Conservation (phyloP, 1,140 invertebrate genomes). For the Drosophila orena region DNA sequence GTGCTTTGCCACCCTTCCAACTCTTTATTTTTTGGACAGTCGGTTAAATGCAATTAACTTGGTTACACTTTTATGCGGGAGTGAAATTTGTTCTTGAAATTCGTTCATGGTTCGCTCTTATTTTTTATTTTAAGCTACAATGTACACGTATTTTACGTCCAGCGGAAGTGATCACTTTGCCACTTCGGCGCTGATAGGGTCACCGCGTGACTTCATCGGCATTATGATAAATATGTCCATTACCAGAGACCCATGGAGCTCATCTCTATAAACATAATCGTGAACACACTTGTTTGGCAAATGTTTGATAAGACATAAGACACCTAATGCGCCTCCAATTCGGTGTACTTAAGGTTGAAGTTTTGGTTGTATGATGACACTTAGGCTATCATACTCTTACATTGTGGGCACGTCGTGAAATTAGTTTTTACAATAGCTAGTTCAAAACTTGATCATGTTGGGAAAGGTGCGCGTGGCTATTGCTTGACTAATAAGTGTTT, state of each 20-base stretch:
- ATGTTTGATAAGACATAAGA: constrained; percentile 35
- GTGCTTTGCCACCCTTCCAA: not conserved
- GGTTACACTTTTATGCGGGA: constrained; percentile 39
- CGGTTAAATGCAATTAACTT: constrained; percentile 49
- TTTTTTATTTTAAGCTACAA: constrained; percentile 4
- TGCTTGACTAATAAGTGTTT: no score
- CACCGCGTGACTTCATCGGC: constrained; percentile 7
- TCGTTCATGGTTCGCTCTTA: constrained; percentile 11
- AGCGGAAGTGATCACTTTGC: constrained; percentile 35
- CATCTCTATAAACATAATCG: constrained; percentile 8
- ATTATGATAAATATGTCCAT: constrained; percentile 7
- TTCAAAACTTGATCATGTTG: no score
- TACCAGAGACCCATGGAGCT: not conserved
- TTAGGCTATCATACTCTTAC: no score
- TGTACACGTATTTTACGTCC: not conserved
- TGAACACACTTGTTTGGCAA: constrained; percentile 14
- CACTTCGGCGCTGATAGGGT: constrained; percentile 21
- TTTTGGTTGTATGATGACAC: not conserved
- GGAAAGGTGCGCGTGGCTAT: no score
- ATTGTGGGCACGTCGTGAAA: no score
- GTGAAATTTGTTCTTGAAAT: not conserved
- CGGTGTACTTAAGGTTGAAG: not conserved
- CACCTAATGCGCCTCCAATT: not conserved
- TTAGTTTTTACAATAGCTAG: no score
- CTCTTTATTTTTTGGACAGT: constrained; percentile 12